phyloP scores from a whole-genome alignment of 2,113 vertebrate species.

The Spea bombifrons region DNA sequence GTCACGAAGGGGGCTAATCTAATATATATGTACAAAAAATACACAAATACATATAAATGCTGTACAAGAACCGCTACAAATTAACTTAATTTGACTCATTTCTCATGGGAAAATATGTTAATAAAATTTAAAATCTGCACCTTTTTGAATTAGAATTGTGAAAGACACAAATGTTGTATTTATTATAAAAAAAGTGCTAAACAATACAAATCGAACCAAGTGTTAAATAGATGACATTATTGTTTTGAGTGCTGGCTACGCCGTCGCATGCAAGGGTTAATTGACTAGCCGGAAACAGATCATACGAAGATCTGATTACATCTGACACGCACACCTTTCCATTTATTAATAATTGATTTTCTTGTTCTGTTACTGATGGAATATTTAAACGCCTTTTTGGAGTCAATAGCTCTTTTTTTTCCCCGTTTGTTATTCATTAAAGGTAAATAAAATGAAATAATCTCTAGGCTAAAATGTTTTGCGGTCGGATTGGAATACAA shows the following conservation, averaged over 20 bases:
- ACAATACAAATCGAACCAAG: too few species aligned
- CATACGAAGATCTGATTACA: constrained; percentile 58
- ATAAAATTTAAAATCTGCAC: too few species aligned
- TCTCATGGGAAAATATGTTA: too few species aligned
- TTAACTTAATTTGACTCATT: too few species aligned
- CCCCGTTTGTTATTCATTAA: constrained; percentile 77
- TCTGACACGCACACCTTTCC: constrained; percentile 63
- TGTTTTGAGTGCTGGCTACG: not conserved
- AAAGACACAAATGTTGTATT: too few species aligned
- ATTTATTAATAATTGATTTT: constrained; percentile 75
- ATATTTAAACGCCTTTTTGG: constrained; percentile 72
- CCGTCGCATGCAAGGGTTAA: not conserved
- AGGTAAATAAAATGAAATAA: constrained; percentile 71
- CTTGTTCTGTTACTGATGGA: constrained; percentile 71
- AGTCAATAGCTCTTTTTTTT: constrained; percentile 63
- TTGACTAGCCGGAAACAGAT: constrained; percentile 42
- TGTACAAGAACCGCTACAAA: too few species aligned
- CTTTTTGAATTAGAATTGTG: too few species aligned
- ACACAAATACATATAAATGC: too few species aligned
- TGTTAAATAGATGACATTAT: too few species aligned
- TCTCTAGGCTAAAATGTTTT: constrained; percentile 61
- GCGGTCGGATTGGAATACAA: constrained; percentile 62
- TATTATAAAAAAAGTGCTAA: too few species aligned
- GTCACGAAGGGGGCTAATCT: too few species aligned
- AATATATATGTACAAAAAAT: too few species aligned